Evolutionary conservation across 2,888 invertebrate species (phyloP), one percentile per base, ranked within the genome.

Genomic region (Cheiracanthium punctorium): DNA sequence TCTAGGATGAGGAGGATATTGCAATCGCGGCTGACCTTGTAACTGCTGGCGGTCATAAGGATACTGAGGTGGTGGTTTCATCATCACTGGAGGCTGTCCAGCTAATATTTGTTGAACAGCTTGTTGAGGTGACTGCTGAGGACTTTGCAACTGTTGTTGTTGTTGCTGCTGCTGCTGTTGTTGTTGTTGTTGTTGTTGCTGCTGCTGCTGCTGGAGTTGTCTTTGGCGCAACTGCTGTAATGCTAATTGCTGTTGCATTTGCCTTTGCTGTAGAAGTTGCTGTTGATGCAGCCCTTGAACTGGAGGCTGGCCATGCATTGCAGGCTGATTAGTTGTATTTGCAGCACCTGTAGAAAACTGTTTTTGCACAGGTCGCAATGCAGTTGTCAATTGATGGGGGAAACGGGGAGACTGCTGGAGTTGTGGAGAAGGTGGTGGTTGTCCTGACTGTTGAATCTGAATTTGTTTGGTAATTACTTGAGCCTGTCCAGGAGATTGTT

Each of bases 381-480:
- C 58, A 70, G 89, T 89, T 12, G 88, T 89, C 80, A 89, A 90
- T 69, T 89, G 90, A 48, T 87, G 86, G 69, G 88, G 89, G 91
- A 77, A 80, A 41, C 80, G 80, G 12, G 41, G 79, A 10, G 76
- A 70, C 20, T 75, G 79, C n/a, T 77, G 87, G 32, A 64, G 33
- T 52, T 76, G 89, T 65, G 79, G 71, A 48, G 73, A 77, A n/a
- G 43, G 70, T 24, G 48, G 80, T 32, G 80, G 77, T 28, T 88
- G 88, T 20, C 67, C 69, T 32, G 67, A 37, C 14, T 84, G 84
- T 20, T 85, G 80, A 33, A 70, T 10, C 12, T 76, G 80, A 30
- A 73, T 80, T 48, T 86, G 80, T 24, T 82, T 82, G 29, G 82
- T 43, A 29, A 82, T 71, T 33, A 82, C 65, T 37, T 82, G 82